Percentiles rank a stretch among this genome's conserved stretches.
Evolutionary conservation across 1,140 invertebrate species (phyloP).

Genomic region (Papilio dardanus): DNA sequence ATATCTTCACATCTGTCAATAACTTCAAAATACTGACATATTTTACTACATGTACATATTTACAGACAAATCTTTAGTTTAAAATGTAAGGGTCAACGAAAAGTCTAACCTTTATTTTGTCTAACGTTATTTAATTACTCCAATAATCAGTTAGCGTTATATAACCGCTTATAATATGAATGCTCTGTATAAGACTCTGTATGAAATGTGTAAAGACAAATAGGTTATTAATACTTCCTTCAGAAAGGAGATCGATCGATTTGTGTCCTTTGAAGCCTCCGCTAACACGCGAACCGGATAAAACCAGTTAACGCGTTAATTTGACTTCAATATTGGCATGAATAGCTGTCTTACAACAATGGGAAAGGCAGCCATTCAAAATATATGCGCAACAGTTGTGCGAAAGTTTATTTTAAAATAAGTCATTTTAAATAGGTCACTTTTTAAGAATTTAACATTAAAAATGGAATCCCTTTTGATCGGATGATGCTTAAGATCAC

Average conservation of each 20-base stretch:
- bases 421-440: slow-evolving; percentile 14
- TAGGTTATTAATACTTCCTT: slow-evolving; percentile 13
- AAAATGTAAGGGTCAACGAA: too few species aligned
- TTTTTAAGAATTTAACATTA: background rate
- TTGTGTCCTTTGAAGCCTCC: slow-evolving; percentile 37
- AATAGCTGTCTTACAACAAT: slow-evolving; percentile 8
- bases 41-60: too few species aligned
- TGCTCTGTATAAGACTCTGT: background rate
- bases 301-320: slow-evolving; percentile 40
- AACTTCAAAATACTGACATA: background rate
- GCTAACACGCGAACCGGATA: slow-evolving; percentile 44
- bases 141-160: background rate
- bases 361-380: slow-evolving; percentile 4
- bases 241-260: slow-evolving; percentile 39
- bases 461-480: background rate
- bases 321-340: slow-evolving; percentile 28
- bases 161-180: background rate
- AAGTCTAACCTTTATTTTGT: too few species aligned
- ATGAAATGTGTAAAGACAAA: slow-evolving; percentile 9
- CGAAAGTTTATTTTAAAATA: background rate
- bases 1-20: slow-evolving; percentile 2
- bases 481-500: background rate
- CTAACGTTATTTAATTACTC: background rate
- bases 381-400: slow-evolving; percentile 20
- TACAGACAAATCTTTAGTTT: too few species aligned